phyloP scores from a whole-genome alignment of 53 echinoderm and acorn worm species.

The Actinopyga echinites region DNA sequence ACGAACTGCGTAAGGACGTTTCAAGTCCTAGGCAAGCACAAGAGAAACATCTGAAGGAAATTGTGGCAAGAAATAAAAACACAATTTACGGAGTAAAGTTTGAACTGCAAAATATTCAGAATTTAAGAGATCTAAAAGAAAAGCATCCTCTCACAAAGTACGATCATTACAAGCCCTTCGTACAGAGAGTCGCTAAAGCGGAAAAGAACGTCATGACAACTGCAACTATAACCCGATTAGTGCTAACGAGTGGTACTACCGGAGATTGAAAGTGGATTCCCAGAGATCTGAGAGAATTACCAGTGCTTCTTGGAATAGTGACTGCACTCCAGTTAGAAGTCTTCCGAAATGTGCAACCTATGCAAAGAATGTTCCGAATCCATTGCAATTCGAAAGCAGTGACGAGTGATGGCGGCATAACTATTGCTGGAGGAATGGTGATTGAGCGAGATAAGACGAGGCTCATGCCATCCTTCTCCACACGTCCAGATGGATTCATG shows the following conservation, averaged over 20 bases:
- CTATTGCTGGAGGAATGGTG: not conserved
- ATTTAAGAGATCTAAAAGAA: constrained; percentile 50
- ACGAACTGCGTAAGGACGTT: not conserved
- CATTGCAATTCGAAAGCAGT: constrained; percentile 7
- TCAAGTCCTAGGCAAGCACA: constrained; percentile 57
- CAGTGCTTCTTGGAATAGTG: not conserved
- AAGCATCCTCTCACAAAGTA: constrained; percentile 68
- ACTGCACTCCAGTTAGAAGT: not conserved
- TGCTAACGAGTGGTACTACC: constrained; percentile 65
- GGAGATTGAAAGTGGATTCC: constrained; percentile 17
- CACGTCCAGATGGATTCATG: constrained; percentile 30
- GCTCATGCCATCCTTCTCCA: not conserved
- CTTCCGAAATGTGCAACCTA: not conserved
- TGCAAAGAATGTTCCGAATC: constrained; percentile 5
- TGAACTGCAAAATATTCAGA: constrained; percentile 46
- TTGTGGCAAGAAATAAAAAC: constrained; percentile 43
- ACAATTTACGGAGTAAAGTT: constrained; percentile 66
- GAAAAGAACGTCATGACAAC: constrained; percentile 63
- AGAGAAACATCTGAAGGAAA: constrained; percentile 46
- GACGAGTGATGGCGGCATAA: constrained; percentile 17
- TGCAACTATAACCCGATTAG: constrained; percentile 41
- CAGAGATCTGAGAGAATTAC: not conserved
- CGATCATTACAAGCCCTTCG: constrained; percentile 61
- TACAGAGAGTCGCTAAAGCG: constrained; percentile 70
- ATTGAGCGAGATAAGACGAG: not conserved